A percentile compares a stretch with the other conserved stretches of the same genome.
These are phyloP conservation scores for Drosophila ambigua DNA, from an alignment of 1,140 invertebrate species.

Conservation along the genomic window DNA sequence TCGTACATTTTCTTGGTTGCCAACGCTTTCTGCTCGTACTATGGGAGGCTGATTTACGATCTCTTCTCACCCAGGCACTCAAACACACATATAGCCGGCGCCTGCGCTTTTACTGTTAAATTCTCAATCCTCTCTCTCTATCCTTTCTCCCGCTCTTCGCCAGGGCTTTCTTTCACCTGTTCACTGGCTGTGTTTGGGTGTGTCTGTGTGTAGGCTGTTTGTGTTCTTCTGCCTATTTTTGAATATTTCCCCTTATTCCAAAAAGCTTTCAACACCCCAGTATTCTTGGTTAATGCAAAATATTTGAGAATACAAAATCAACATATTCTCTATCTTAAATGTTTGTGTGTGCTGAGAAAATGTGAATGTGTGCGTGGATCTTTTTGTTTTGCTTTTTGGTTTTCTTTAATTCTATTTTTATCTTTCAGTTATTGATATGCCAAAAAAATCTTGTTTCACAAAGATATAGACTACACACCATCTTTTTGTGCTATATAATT, in stretches of 20 bases:
- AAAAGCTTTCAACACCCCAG: constrained; percentile 53
- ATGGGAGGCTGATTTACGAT: constrained; percentile 15
- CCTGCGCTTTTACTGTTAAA: constrained; percentile 29
- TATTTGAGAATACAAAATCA: constrained; percentile 25
- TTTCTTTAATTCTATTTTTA: constrained; percentile 66
- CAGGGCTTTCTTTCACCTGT: constrained; percentile 24
- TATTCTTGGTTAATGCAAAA: constrained; percentile 57
- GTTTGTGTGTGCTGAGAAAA: constrained; percentile 12
- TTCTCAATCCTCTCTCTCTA: neutral
- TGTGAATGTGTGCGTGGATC: constrained; percentile 25
- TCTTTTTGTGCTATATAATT: constrained; percentile 26
- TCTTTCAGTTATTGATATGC: constrained; percentile 80
- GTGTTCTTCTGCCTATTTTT: constrained; percentile 48
- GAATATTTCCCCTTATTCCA: constrained; percentile 69
- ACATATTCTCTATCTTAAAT: constrained; percentile 13
- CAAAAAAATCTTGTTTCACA: constrained; percentile 67
- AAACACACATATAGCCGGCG: constrained; percentile 8
- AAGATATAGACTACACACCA: constrained; percentile 29
- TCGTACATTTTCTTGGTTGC: neutral
- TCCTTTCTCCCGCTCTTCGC: constrained; percentile 18
- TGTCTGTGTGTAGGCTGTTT: constrained; percentile 34
- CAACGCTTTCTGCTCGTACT: neutral
- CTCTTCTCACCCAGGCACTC: constrained; percentile 3
- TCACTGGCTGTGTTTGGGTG: constrained; percentile 15
- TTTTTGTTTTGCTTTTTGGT: constrained; percentile 54